These are phyloP conservation scores for Diloba caeruleocephala DNA, from an alignment of 2,888 invertebrate species.

Conservation along the genomic window DNA sequence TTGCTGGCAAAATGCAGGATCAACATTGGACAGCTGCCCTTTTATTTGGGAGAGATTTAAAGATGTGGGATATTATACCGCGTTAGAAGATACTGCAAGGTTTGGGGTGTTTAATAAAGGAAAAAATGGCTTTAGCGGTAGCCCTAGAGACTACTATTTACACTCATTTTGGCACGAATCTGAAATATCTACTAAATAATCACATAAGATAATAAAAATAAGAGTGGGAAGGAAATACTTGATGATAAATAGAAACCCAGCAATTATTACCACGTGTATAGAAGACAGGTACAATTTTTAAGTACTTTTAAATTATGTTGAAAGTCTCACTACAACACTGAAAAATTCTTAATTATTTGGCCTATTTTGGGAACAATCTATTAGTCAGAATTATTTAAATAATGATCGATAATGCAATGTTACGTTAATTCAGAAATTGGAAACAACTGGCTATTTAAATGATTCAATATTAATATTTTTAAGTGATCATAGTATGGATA, in stretches of 20 bases:
- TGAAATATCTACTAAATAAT: conserved; percentile 7
- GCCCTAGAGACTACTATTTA: conserved; percentile 95
- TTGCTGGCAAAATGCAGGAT: conserved; percentile 88
- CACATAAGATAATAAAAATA: neutral
- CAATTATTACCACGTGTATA: conserved; percentile 19
- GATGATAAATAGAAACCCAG: neutral
- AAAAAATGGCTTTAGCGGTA: conserved; percentile 84
- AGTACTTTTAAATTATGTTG: conserved; percentile 91
- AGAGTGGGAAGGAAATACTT: neutral
- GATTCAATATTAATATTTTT: conserved; percentile 91
- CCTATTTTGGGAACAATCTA: conserved; percentile 93
- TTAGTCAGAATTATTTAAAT: conserved; percentile 95
- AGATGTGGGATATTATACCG: conserved; percentile 91
- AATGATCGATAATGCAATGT: conserved; percentile 90
- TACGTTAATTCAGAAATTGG: conserved; percentile 85
- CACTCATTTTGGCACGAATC: conserved; percentile 91
- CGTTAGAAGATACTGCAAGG: conserved; percentile 93
- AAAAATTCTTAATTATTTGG: conserved; percentile 90
- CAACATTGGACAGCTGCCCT: conserved; percentile 92
- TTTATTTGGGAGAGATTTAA: conserved; percentile 95
- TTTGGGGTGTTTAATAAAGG: conserved; percentile 43
- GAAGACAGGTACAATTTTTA: conserved; percentile 88
- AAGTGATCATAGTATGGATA: conserved; percentile 96
- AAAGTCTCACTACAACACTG: conserved; percentile 89
- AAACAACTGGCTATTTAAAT: conserved; percentile 85